These are phyloP conservation scores for Zeus faber DNA, from an alignment of 2,113 vertebrate species.

Conservation along the genomic window DNA sequence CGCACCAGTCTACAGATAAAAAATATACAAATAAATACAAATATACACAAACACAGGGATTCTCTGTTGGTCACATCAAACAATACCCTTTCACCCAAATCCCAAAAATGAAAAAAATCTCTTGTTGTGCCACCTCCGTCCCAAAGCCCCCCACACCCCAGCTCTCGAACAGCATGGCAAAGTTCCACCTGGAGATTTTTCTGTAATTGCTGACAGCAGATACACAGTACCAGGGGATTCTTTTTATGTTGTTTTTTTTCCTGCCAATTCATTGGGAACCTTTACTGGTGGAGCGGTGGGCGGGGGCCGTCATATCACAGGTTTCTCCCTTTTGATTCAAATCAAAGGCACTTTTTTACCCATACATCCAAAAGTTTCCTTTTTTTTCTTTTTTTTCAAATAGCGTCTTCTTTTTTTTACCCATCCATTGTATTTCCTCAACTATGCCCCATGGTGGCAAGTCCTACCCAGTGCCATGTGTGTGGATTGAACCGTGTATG, in stretches of 20 bases:
- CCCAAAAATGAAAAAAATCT: not conserved
- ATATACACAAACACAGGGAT: conserved; percentile 15
- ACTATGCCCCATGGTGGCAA: not conserved
- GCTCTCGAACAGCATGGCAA: conserved; percentile 3
- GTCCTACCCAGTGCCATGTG: not conserved
- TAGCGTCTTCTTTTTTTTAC: too few relatives aligned
- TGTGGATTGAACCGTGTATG: too few relatives aligned
- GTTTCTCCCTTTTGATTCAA: conserved; percentile 46
- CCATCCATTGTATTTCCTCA: conserved; percentile 12
- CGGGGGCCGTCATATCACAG: conserved; percentile 36
- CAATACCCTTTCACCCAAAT: conserved; percentile 12
- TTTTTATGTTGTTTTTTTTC: too few relatives aligned
- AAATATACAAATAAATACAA: too few relatives aligned
- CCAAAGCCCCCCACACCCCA: conserved; percentile 34
- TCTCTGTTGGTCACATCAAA: conserved; percentile 40
- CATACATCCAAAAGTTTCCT: not conserved
- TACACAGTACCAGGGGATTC: conserved; percentile 27
- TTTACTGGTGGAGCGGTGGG: conserved; percentile 33
- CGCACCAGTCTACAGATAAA: not conserved
- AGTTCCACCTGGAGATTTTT: conserved; percentile 30
- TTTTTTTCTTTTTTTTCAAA: conserved; percentile 8
- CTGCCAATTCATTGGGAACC: conserved; percentile 44
- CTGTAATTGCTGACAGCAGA: conserved; percentile 46
- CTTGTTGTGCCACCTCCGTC: conserved; percentile 37
- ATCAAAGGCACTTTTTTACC: conserved; percentile 43